phyloP scores from a whole-genome alignment of 2,888 invertebrate species.

The Brachypalpus laphriformis region DNA sequence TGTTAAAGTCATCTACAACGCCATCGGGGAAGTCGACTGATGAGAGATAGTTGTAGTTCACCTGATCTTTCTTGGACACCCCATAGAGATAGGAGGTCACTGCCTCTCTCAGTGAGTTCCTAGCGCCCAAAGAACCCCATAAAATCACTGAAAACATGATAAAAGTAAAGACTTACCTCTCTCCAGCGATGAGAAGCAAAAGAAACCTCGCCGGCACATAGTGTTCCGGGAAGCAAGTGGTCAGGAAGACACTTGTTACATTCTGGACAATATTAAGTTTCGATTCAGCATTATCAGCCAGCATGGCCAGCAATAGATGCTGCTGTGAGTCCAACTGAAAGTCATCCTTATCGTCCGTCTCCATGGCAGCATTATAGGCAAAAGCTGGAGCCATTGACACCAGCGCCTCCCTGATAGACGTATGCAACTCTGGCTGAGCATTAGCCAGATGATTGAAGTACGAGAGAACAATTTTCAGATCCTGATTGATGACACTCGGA shows the following conservation, averaged over 20 bases:
- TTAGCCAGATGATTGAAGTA: slow-evolving; percentile 81
- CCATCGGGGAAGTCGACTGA: slow-evolving; percentile 82
- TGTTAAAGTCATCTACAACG: slow-evolving; percentile 79
- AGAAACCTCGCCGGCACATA: slow-evolving; percentile 93
- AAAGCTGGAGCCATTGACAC: slow-evolving; percentile 88
- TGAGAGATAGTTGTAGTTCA: slow-evolving; percentile 82
- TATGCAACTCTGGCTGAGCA: slow-evolving; percentile 84
- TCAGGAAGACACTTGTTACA: slow-evolving; percentile 92
- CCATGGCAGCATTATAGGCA: slow-evolving; percentile 80
- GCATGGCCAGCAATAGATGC: slow-evolving; percentile 85
- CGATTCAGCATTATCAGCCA: slow-evolving; percentile 89
- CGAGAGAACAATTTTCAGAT: slow-evolving; percentile 83
- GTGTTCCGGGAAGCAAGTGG: slow-evolving; percentile 91
- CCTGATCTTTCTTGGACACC: slow-evolving; percentile 85
- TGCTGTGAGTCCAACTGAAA: slow-evolving; percentile 82
- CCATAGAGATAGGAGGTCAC: slow-evolving; percentile 86
- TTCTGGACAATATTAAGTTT: slow-evolving; percentile 91
- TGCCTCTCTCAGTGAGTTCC: slow-evolving; percentile 81
- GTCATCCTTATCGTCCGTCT: slow-evolving; percentile 70
- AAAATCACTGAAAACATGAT: too few species aligned
- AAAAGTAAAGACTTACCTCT: slow-evolving; percentile 85
- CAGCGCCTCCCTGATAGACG: slow-evolving; percentile 87
- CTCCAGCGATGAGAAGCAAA: slow-evolving; percentile 92
- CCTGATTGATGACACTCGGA: slow-evolving; percentile 87
- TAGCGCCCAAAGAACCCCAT: slow-evolving; percentile 39